Conservation (phyloP, 2,113 vertebrate genomes). For the Aix galericulata region DNA sequence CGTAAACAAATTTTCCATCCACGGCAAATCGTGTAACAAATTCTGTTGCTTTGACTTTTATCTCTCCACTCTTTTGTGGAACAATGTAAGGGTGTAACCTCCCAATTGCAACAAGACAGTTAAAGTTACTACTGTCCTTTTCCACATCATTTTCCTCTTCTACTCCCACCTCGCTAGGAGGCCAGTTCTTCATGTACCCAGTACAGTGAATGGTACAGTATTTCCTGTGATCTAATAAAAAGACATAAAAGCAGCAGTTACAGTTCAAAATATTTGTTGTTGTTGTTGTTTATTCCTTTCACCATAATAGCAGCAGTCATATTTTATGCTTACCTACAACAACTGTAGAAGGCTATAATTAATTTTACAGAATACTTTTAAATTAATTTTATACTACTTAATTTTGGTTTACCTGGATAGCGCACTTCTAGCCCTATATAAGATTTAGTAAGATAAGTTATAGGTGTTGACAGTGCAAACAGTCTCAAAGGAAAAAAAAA, state of each 20-base stretch:
- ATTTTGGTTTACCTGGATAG: slow-evolving; percentile 20
- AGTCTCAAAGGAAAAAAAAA: background rate
- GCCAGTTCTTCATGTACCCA: slow-evolving; percentile 90
- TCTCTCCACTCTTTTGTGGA: slow-evolving; percentile 82
- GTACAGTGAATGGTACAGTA: slow-evolving; percentile 92
- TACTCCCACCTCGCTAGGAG: slow-evolving; percentile 80
- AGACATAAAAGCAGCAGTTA: slow-evolving; percentile 41
- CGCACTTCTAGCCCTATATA: background rate
- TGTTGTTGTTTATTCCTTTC: background rate
- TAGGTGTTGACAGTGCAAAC: background rate
- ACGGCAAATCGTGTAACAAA: slow-evolving; percentile 89
- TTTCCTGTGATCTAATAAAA: slow-evolving; percentile 82
- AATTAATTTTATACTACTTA: background rate
- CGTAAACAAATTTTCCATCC: slow-evolving; percentile 93
- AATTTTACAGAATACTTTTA: background rate
- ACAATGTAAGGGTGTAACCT: slow-evolving; percentile 82
- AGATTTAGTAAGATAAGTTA: background rate
- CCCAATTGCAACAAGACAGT: slow-evolving; percentile 90
- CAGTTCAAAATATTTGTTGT: background rate
- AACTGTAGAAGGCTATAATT: background rate
- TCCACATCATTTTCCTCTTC: slow-evolving; percentile 84
- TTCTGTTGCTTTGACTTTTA: slow-evolving; percentile 86
- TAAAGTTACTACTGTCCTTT: slow-evolving; percentile 84
- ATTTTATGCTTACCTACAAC: background rate
- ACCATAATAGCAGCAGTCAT: background rate